Conservation (phyloP, 2,888 invertebrate genomes). For the Rhamnusium bicolor region DNA sequence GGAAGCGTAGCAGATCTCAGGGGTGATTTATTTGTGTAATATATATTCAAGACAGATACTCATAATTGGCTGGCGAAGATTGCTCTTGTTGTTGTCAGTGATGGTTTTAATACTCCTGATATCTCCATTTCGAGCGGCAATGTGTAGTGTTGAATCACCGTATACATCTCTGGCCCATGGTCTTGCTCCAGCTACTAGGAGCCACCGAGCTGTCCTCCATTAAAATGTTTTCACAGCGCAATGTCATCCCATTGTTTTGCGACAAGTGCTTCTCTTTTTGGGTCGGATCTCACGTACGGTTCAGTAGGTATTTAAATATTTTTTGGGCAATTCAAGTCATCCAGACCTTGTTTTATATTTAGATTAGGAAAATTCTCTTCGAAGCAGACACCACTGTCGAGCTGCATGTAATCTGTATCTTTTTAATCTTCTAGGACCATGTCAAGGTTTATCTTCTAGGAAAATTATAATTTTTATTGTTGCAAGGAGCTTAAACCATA, state of each 20-base stretch:
- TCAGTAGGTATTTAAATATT: slow-evolving; percentile 52
- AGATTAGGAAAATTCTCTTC: slow-evolving; percentile 78
- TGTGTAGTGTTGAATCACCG: slow-evolving; percentile 91
- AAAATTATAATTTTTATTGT: too few relatives aligned
- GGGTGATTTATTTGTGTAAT: too few relatives aligned
- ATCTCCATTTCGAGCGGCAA: slow-evolving; percentile 84
- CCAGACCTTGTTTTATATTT: slow-evolving; percentile 70
- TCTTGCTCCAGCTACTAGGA: slow-evolving; percentile 85
- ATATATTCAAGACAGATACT: too few relatives aligned
- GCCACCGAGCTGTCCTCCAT: slow-evolving; percentile 81
- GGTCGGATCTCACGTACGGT: slow-evolving; percentile 35
- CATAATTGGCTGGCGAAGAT: too few relatives aligned
- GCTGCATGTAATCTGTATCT: slow-evolving; percentile 70
- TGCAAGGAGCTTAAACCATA: too few relatives aligned
- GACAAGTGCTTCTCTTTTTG: slow-evolving; percentile 21
- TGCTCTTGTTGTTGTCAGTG: slow-evolving; percentile 74
- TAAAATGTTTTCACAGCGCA: slow-evolving; percentile 87
- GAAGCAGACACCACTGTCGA: slow-evolving; percentile 79
- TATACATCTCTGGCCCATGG: slow-evolving; percentile 79
- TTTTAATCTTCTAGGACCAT: slow-evolving; percentile 38
- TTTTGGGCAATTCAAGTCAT: slow-evolving; percentile 64
- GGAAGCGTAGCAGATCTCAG: too few relatives aligned
- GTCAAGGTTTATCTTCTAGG: too few relatives aligned
- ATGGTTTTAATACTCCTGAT: slow-evolving; percentile 82
- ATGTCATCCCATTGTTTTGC: slow-evolving; percentile 71